Evolutionary conservation across 2,113 vertebrate species (phyloP), one percentile per base, ranked within the genome.

Genomic region (Hippotragus niger): DNA sequence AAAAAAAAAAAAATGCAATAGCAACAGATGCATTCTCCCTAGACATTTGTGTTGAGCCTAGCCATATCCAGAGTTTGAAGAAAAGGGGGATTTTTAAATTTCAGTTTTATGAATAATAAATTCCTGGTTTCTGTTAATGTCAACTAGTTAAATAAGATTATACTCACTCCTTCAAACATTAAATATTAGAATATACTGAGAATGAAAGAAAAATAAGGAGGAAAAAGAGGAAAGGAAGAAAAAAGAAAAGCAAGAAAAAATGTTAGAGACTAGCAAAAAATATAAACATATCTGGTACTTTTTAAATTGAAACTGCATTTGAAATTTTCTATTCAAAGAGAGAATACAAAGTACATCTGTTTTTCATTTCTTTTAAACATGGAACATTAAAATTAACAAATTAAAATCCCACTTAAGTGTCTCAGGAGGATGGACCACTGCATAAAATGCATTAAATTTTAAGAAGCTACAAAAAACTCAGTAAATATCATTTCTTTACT

Each of bases 21-120:
- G 94, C 94, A 97, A 97, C 97, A 98, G 97, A 98, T 98, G 97
- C 62, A 97, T 97, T 92, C 53, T 97, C 95, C 88, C 91, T 91
- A 97, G 96, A 97, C 95, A 96, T 95, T 92, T 98, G 94, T 97
- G 91, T 97, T 97, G 94, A 98, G 90, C 94, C 95, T 97, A 97
- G 88, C 94, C 96, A 88, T 90, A 91, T 90, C 36, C 81, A 95
- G 27, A 97, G 64, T 92, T 50, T 90, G 47, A 78, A 96, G 74
- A 94, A 91, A 97, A 95, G 47, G 58, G 45, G 62, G 19, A 53
- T 62, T 88, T 91, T 88, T 81, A 88, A 94, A 67, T 90, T 94
- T 95, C 58, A 94, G 90, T 96, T 88, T 98, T 95, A 78, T 97
- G 84, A 98, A 96, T 98, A 96, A 97, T 95, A 96, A 96, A 96